Evolutionary conservation across 2,888 invertebrate species (phyloP).

Genomic region (Ceraclea dissimilis): DNA sequence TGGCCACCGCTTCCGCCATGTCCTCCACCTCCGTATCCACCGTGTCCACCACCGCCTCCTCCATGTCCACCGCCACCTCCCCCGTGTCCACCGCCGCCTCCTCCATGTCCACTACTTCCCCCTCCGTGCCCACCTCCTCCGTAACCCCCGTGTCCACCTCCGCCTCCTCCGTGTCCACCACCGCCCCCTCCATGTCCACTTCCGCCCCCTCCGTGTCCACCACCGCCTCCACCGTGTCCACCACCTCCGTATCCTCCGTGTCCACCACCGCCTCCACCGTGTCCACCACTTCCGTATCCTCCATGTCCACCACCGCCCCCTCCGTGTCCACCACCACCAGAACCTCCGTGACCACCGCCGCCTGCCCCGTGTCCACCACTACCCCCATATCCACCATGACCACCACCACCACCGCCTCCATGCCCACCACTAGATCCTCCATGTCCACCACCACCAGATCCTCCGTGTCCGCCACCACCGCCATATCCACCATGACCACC

Average conservation of each 20-base stretch:
- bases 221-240: constrained; percentile 32
- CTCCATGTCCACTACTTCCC: background rate
- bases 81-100: background rate
- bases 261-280: too few relatives aligned
- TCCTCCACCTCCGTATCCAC: background rate
- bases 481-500: constrained; percentile 3
- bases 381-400: constrained; percentile 10
- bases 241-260: constrained; percentile 30
- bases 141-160: background rate
- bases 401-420: constrained; percentile 4
- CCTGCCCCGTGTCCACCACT: background rate
- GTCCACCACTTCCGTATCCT: constrained; percentile 25
- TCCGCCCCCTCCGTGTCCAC: constrained; percentile 33
- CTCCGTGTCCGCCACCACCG: constrained; percentile 7
- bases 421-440: constrained; percentile 16
- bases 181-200: constrained; percentile 33
- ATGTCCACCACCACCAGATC: background rate
- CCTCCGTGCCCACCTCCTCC: background rate
- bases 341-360: background rate
- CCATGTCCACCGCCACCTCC: background rate
- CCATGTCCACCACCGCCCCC: background rate
- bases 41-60: background rate
- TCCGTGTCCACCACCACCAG: constrained; percentile 3
- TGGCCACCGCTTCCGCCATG: background rate
- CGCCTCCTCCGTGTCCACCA: background rate